Evolutionary conservation across 2,888 invertebrate genomes (phyloP).

Genomic region (Hydraecia micacea): DNA sequence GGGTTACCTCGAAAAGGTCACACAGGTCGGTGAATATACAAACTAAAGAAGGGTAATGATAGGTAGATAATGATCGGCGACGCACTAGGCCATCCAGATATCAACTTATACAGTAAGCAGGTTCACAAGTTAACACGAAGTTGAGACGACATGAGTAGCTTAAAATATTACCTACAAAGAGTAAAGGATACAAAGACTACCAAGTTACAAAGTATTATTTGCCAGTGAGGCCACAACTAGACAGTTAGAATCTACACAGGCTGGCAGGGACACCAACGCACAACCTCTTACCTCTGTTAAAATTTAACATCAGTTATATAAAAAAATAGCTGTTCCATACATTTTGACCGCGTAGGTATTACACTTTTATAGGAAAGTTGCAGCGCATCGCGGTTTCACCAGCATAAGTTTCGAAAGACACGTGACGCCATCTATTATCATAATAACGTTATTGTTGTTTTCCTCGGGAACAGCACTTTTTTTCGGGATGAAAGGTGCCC

Average conservation of each 20-base stretch:
- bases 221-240: not conserved
- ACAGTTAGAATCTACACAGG: not conserved
- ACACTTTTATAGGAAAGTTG: not conserved
- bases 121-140: not conserved
- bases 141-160: not conserved
- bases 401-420: too few species aligned
- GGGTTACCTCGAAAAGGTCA: not conserved
- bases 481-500: too few species aligned
- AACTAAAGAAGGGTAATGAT: constrained; percentile 1
- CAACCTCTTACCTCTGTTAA: not conserved
- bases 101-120: not conserved
- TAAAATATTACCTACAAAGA: not conserved
- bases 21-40: not conserved
- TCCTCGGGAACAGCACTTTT: too few species aligned
- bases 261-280: not conserved
- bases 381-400: too few species aligned
- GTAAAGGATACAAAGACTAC: not conserved
- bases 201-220: not conserved
- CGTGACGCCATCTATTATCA: too few species aligned
- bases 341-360: not conserved
- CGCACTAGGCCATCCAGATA: not conserved
- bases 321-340: not conserved
- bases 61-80: not conserved
- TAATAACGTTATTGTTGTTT: too few species aligned
- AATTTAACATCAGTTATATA: too few species aligned